Evolutionary conservation across 1,140 invertebrate genomes (phyloP).

Genomic region (Phenacoccus solenopsis): DNA sequence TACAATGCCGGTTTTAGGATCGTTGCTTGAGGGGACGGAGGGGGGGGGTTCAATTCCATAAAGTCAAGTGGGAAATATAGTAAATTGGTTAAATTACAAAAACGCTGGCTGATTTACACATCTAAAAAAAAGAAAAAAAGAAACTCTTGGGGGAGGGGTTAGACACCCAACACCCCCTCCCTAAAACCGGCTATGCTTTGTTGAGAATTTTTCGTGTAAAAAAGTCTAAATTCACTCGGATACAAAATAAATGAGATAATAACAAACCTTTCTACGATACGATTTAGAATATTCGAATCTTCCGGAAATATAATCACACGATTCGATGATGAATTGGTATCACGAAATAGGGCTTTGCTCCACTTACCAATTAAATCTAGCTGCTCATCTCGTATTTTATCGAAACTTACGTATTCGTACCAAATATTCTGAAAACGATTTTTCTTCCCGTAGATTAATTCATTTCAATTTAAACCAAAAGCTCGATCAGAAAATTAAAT

Average conservation of each 20-base stretch:
- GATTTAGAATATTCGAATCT: constrained; percentile 23
- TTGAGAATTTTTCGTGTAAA: too few relatives aligned
- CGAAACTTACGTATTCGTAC: constrained; percentile 52
- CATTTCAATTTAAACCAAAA: neutral
- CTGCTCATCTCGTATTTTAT: constrained; percentile 40
- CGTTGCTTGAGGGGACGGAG: too few relatives aligned
- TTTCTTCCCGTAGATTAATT: neutral
- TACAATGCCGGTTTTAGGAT: too few relatives aligned
- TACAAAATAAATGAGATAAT: neutral
- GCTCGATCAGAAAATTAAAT: neutral
- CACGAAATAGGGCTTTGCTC: constrained; percentile 30
- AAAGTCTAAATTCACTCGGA: neutral
- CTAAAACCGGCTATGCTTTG: too few relatives aligned
- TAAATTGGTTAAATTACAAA: too few relatives aligned
- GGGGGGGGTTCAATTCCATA: too few relatives aligned
- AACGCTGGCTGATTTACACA: too few relatives aligned
- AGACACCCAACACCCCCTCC: too few relatives aligned
- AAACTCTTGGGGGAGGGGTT: too few relatives aligned
- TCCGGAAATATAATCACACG: constrained; percentile 8
- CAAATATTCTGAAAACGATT: constrained; percentile 39
- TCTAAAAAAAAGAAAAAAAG: too few relatives aligned
- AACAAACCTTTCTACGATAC: constrained; percentile 26
- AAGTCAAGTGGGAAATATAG: too few relatives aligned
- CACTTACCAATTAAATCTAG: constrained; percentile 37
- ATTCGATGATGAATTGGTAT: neutral